A percentile compares a stretch with the other conserved stretches of the same genome.
Conservation (phyloP, 2,888 invertebrate species). For the Apamea crenata region DNA sequence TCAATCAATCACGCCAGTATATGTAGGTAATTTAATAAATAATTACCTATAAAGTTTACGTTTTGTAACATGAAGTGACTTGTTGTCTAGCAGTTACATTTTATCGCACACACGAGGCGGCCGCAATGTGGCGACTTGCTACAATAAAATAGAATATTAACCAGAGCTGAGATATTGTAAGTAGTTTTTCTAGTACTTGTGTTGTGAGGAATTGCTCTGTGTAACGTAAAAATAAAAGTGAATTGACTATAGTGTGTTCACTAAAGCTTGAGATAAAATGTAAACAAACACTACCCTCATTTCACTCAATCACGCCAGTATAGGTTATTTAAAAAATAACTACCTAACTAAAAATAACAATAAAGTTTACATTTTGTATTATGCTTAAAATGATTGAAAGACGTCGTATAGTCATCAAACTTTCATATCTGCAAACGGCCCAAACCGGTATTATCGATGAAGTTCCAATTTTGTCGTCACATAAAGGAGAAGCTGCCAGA, state of each 20-base stretch:
- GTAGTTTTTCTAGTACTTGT: constrained; percentile 14
- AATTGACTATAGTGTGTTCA: background rate
- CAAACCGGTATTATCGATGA: constrained; percentile 40
- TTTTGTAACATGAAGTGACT: constrained; percentile 35
- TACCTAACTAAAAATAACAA: too few relatives aligned
- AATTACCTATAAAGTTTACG: background rate
- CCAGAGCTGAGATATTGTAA: constrained; percentile 21
- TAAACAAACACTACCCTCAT: background rate
- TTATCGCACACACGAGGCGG: constrained; percentile 38
- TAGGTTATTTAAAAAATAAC: background rate
- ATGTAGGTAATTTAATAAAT: background rate
- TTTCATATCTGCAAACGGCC: constrained; percentile 29
- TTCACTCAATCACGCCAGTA: background rate
- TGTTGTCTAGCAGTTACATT: constrained; percentile 38
- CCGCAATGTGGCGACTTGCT: constrained; percentile 15
- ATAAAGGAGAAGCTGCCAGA: constrained; percentile 42
- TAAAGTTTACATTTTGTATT: background rate
- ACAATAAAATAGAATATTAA: constrained; percentile 53
- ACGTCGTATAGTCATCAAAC: constrained; percentile 4
- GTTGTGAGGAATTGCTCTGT: constrained; percentile 3
- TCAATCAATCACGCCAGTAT: background rate
- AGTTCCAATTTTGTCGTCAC: constrained; percentile 44
- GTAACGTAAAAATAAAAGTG: background rate
- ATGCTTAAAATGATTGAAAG: constrained; percentile 14
- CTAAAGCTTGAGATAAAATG: background rate